phyloP scores from a whole-genome alignment of 2,113 vertebrate species.

The Podarcis muralis region DNA sequence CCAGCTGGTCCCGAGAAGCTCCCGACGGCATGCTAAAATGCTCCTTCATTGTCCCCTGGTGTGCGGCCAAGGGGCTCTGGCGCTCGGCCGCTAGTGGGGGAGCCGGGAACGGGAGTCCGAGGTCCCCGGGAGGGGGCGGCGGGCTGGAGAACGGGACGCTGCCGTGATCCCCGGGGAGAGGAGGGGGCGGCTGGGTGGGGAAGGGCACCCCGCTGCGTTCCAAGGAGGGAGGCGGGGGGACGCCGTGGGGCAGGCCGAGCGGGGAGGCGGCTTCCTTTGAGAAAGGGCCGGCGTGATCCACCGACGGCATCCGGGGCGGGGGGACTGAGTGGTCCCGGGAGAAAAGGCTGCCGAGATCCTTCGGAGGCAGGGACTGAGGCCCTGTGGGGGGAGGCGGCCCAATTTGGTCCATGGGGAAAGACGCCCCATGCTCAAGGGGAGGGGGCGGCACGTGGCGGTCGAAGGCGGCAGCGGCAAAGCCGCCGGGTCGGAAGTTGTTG shows the following conservation, averaged over 20 bases:
- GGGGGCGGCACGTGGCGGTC: constrained; percentile 74
- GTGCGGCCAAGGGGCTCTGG: constrained; percentile 66
- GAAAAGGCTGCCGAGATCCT: constrained; percentile 75
- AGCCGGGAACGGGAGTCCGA: constrained; percentile 67
- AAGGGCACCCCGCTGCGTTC: constrained; percentile 76
- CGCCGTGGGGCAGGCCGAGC: constrained; percentile 60
- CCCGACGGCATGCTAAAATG: constrained; percentile 77
- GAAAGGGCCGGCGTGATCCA: constrained; percentile 76
- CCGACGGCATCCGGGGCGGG: constrained; percentile 69
- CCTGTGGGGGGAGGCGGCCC: constrained; percentile 58
- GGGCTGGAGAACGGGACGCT: constrained; percentile 69
- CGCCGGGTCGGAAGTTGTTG: constrained; percentile 75
- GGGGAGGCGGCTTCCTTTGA: constrained; percentile 67
- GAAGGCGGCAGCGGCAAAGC: constrained; percentile 68
- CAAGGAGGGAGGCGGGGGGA: constrained; percentile 67
- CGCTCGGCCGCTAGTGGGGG: constrained; percentile 68
- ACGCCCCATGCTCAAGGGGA: constrained; percentile 70
- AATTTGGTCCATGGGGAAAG: constrained; percentile 73
- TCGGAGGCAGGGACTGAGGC: constrained; percentile 62
- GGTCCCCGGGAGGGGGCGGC: constrained; percentile 67
- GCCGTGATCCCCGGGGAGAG: constrained; percentile 68
- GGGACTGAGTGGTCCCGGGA: constrained; percentile 69
- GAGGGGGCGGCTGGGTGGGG: constrained; percentile 72
- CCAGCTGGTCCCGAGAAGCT: constrained; percentile 70
- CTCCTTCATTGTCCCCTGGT: constrained; percentile 87